phyloP scores from a whole-genome alignment of 2,113 vertebrate genomes.

The Rafetus swinhoei region DNA sequence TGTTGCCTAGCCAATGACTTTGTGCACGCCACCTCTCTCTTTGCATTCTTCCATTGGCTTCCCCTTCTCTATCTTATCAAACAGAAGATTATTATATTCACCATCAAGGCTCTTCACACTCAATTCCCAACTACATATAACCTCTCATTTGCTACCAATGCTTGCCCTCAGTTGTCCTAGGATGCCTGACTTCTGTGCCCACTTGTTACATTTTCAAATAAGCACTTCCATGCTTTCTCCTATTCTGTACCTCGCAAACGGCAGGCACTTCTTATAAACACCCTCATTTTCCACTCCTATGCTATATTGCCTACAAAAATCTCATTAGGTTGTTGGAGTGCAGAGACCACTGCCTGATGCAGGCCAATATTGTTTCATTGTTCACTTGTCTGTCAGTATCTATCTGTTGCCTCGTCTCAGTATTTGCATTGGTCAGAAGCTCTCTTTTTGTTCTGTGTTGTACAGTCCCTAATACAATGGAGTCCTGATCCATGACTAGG shows the following conservation, averaged over 20 bases:
- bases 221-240: not conserved
- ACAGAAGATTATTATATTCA: not conserved
- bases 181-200: not conserved
- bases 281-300: not conserved
- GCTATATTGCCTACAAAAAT: not conserved
- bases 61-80: not conserved
- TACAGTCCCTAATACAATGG: not conserved
- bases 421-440: not conserved
- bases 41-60: not conserved
- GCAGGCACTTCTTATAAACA: not conserved
- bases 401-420: not conserved
- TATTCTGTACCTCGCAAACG: fast-evolving
- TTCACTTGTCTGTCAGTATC: not conserved
- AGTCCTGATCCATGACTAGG: not conserved
- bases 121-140: not conserved
- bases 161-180: not conserved
- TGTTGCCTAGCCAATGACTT: not conserved
- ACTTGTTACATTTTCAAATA: not conserved
- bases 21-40: not conserved
- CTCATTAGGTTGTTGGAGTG: not conserved
- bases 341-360: not conserved
- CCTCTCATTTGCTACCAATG: not conserved
- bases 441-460: not conserved
- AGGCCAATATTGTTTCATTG: not conserved
- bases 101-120: not conserved